Conservation (phyloP, 2,797 vertebrate genomes). For the Thalassophryne amazonica region DNA sequence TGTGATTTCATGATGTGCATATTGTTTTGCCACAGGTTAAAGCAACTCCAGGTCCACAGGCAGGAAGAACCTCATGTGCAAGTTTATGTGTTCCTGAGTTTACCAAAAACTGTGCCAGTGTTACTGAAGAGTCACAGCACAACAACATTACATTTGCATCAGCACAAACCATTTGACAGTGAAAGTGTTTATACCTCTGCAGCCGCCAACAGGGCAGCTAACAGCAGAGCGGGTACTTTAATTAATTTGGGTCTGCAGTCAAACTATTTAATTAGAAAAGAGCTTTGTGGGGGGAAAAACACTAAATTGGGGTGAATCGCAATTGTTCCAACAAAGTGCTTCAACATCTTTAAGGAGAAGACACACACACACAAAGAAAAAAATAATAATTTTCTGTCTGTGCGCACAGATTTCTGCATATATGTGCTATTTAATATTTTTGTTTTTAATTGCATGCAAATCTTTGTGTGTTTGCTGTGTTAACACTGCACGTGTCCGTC, state of each 20-base stretch:
- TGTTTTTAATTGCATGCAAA: background rate
- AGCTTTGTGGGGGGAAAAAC: constrained; percentile 46
- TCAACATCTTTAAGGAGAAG: constrained; percentile 30
- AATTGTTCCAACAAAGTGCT: constrained; percentile 31
- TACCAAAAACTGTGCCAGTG: too few relatives aligned
- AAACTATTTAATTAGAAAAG: constrained; percentile 48
- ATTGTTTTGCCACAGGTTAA: too few relatives aligned
- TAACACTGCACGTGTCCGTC: constrained; percentile 1
- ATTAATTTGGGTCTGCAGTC: constrained; percentile 54
- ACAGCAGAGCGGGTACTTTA: constrained; percentile 53
- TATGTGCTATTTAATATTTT: background rate
- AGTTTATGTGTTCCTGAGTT: too few relatives aligned
- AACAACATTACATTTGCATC: constrained; percentile 31
- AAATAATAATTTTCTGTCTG: too few relatives aligned
- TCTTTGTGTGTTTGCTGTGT: background rate
- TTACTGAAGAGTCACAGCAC: constrained; percentile 17
- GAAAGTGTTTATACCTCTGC: constrained; percentile 53
- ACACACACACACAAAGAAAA: background rate
- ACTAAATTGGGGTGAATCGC: constrained; percentile 46
- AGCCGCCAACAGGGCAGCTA: constrained; percentile 24
- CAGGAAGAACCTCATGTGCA: too few relatives aligned
- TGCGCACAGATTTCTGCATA: too few relatives aligned
- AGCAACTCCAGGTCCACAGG: too few relatives aligned
- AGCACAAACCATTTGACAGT: constrained; percentile 15
- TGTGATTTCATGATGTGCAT: too few relatives aligned